phyloP scores from a whole-genome alignment of 2,113 vertebrate genomes.

The Oryzias melastigma region DNA sequence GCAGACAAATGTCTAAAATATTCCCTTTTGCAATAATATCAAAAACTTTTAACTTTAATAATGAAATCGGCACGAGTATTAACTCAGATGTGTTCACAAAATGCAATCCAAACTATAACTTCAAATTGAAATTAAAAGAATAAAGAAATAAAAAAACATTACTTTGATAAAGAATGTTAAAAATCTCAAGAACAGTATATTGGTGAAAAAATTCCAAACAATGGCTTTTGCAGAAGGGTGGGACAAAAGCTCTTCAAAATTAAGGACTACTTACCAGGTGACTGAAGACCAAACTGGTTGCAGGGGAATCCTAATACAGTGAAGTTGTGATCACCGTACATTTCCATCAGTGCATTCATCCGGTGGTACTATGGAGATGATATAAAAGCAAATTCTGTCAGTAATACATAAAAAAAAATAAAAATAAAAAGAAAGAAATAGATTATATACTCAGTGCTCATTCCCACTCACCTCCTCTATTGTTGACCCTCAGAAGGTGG shows the following conservation, averaged over 20 bases:
- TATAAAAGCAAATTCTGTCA: constrained; percentile 11
- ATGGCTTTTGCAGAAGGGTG: not conserved
- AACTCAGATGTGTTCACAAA: too few relatives aligned
- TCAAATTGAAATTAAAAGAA: not conserved
- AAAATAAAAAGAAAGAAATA: too few relatives aligned
- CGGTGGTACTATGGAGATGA: constrained; percentile 68
- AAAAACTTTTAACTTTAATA: too few relatives aligned
- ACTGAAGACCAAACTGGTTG: constrained; percentile 82
- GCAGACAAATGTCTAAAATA: too few relatives aligned
- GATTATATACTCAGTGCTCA: too few relatives aligned
- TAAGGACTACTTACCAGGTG: constrained; percentile 69
- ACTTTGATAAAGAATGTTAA: too few relatives aligned
- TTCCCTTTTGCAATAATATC: too few relatives aligned
- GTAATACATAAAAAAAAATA: constrained; percentile 3
- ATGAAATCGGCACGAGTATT: too few relatives aligned
- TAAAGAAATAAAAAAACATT: not conserved
- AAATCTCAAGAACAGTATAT: too few relatives aligned
- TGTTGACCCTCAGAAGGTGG: constrained; percentile 82
- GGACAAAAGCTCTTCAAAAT: not conserved
- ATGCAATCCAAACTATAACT: too few relatives aligned
- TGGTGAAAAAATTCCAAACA: not conserved
- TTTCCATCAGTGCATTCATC: constrained; percentile 83
- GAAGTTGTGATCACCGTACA: constrained; percentile 69
- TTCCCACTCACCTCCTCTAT: constrained; percentile 77
- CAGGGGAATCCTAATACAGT: constrained; percentile 78